phyloP scores from a whole-genome alignment of 30 jellyfish, hydroid and myxozoan genomes.

The Hydractinia echinata region DNA sequence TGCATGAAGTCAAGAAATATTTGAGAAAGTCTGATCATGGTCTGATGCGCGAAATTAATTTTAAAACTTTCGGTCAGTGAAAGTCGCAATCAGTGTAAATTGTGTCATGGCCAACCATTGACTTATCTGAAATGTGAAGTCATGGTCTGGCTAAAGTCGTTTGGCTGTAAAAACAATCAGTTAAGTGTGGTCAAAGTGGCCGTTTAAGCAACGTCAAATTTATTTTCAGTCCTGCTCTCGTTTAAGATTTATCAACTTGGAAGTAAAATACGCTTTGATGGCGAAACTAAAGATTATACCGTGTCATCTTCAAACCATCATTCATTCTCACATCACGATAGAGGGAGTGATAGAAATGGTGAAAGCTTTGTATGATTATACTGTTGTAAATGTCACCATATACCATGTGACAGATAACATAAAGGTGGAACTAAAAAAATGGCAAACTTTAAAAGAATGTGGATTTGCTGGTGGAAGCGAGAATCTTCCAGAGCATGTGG shows the following conservation, averaged over 20 bases:
- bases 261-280: slow-evolving; percentile 42
- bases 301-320: slow-evolving; percentile 49
- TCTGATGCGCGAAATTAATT: too few species aligned
- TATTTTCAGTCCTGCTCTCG: not conserved
- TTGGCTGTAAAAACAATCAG: not conserved
- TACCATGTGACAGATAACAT: not conserved
- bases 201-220: too few species aligned
- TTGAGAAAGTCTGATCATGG: too few species aligned
- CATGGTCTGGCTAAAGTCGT: not conserved
- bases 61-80: too few species aligned
- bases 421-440: not conserved
- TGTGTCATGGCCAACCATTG: too few species aligned
- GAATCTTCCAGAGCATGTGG: not conserved
- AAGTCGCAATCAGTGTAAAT: too few species aligned
- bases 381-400: not conserved
- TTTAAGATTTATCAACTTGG: slow-evolving; percentile 47
- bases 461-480: slow-evolving; percentile 15
- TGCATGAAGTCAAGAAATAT: too few species aligned
- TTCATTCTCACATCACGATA: slow-evolving; percentile 54
- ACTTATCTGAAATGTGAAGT: too few species aligned
- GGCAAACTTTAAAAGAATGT: not conserved
- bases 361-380: not conserved
- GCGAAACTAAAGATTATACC: slow-evolving; percentile 44
- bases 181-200: not conserved
- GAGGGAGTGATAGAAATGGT: slow-evolving; percentile 49